Evolutionary conservation across 2,113 vertebrate genomes (phyloP), one percentile per base, ranked within the genome.

Genomic region (Vidua chalybeata): DNA sequence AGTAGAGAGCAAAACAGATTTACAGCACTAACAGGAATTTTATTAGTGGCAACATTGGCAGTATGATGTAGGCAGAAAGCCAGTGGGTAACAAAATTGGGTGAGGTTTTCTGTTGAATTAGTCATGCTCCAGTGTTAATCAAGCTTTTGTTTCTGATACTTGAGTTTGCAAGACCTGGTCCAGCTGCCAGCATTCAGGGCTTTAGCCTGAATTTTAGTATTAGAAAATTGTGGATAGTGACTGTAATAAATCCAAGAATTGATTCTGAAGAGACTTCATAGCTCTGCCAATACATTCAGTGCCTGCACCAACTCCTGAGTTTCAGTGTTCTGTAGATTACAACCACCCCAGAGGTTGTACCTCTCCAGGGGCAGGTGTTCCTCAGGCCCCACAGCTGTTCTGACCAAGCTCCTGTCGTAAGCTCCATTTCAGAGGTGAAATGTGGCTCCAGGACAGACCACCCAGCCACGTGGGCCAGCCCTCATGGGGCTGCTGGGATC

Each of bases 1-100:
- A 96, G 79, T 12, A 90, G 45, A 94, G 35, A 89, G 48, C 30
- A 86, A 66, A 92, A 87, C 79, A 94, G 84, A 85, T 78, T 96
- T 89, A 68, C 37, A 52, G 19, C 9, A 4, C 67, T 93, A 89
- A 93, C 46, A 76, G 81, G 58, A 95, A 92, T 88, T 71, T 87
- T 93, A 92, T 91, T 91, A 89, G 58, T 72, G 64, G 85, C 58
- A 96, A 91, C 51, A n/a, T 19, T 56, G 76, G 58, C 68, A 78
- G 30, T 45, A 74, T 28, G n/a, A 46, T 13, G 46, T 24, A 41
- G 81, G 73, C 91, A 90, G 33, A 68, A 93, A 67, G 82, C 43
- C 85, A 81, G 30, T 23, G 63, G 67, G 62, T 85, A 59, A 66
- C 51, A 56, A 69, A 87, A 59, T 15, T 58, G 69, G 55, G 55